These are phyloP conservation scores for Palythoa caribaeorum DNA, from an alignment of 92 coral and sea anemone species.

Conservation along the genomic window DNA sequence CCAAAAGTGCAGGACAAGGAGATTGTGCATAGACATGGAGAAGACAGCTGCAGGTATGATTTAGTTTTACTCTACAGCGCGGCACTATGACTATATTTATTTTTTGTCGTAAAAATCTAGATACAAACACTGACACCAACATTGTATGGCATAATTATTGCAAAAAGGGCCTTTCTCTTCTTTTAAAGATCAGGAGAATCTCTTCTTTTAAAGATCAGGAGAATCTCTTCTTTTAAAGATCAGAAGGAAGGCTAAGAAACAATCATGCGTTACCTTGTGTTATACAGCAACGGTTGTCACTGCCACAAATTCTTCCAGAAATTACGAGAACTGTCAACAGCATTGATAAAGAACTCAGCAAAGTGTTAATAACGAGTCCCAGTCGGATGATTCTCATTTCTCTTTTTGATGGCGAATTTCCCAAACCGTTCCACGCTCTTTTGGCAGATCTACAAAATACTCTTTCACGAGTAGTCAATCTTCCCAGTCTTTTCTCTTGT, in stretches of 20 bases:
- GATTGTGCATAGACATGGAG: too few species aligned
- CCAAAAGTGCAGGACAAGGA: too few species aligned
- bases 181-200: too few species aligned
- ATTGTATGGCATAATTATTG: too few species aligned
- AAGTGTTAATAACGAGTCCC: background rate
- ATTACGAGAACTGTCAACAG: constrained; percentile 11
- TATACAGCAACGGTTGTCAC: background rate
- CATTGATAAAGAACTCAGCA: constrained; percentile 5
- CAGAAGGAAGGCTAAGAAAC: background rate
- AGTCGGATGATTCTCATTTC: constrained; percentile 14
- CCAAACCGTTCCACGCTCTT: constrained; percentile 18
- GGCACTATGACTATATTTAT: too few species aligned
- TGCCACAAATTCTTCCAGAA: background rate
- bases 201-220: background rate
- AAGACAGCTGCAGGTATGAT: too few species aligned
- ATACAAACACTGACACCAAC: too few species aligned
- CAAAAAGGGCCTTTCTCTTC: too few species aligned
- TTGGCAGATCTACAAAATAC: background rate
- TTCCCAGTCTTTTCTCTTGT: background rate
- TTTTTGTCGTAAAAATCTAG: too few species aligned
- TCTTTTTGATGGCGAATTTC: background rate
- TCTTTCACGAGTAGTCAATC: background rate
- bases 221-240: too few species aligned
- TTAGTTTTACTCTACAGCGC: too few species aligned
- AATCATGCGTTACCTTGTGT: constrained; percentile 3